Percentiles rank a stretch among this genome's conserved stretches.
Conservation (phyloP, 2,888 invertebrate genomes). For the Mesorhabditis belari region DNA sequence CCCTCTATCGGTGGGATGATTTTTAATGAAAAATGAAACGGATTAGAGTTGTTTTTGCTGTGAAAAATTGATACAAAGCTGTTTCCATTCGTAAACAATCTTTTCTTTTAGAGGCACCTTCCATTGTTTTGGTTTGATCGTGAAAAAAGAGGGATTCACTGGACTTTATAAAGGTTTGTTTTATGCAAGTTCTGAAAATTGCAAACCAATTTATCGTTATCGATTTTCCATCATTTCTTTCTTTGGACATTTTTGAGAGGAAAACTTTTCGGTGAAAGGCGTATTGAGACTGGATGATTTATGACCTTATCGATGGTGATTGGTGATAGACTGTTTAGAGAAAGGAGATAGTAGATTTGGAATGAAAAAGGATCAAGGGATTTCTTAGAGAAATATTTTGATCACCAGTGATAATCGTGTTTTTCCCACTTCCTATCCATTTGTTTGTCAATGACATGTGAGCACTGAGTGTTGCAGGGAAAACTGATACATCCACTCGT, state of each 20-base stretch:
- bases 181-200: neutral
- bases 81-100: no score
- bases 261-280: no score
- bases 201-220: no score
- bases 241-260: neutral
- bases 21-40: no score
- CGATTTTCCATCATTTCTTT: constrained; percentile 1
- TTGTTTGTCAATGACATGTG: neutral
- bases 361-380: neutral
- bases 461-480: neutral
- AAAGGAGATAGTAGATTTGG: constrained; percentile 10
- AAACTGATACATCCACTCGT: neutral
- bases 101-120: constrained; percentile 69
- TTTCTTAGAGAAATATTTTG: neutral
- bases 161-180: constrained; percentile 74
- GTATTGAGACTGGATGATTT: constrained; percentile 2
- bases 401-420: constrained; percentile 2
- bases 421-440: no score
- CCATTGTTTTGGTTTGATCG: constrained; percentile 70
- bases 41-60: no score
- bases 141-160: constrained; percentile 68
- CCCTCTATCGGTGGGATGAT: no score
- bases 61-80: no score
- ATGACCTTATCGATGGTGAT: constrained; percentile 4
- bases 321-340: constrained; percentile 11